Evolutionary conservation across 2,797 vertebrate genomes (phyloP).

Genomic region (Sebastes oblongus): DNA sequence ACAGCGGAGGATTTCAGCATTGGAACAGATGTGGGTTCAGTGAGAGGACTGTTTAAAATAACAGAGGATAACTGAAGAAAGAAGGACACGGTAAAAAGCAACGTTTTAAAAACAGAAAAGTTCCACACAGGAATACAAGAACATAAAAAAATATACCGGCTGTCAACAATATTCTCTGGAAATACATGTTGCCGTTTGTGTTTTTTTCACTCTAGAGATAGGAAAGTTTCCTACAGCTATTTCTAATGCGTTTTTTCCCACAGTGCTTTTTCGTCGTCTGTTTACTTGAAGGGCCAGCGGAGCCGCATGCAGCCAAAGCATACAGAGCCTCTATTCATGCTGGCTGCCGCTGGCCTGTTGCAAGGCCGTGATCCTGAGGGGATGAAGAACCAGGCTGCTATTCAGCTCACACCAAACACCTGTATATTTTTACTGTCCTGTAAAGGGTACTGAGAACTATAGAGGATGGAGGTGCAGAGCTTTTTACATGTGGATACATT

Average conservation of each 20-base stretch:
- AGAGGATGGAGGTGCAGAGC: not conserved
- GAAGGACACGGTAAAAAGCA: not conserved
- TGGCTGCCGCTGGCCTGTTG: constrained; percentile 42
- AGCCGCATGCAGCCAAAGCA: constrained; percentile 50
- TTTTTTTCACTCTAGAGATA: constrained; percentile 18
- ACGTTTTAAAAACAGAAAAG: not conserved
- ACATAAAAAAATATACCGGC: not conserved
- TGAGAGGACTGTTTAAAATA: constrained; percentile 32
- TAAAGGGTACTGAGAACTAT: not conserved
- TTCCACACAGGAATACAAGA: not conserved
- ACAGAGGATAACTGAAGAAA: not conserved
- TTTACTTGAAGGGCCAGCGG: constrained; percentile 64
- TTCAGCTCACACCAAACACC: constrained; percentile 46
- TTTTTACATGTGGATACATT: not conserved
- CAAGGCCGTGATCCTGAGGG: constrained; percentile 56
- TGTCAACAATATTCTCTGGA: not conserved
- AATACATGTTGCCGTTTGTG: constrained; percentile 19
- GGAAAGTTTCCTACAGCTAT: constrained; percentile 40
- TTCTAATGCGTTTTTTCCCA: constrained; percentile 46
- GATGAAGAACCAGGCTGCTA: constrained; percentile 39
- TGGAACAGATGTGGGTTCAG: constrained; percentile 47
- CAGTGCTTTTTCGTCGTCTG: constrained; percentile 54
- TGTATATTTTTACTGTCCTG: constrained; percentile 15
- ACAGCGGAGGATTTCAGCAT: not conserved
- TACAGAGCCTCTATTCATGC: constrained; percentile 79